phyloP scores from a whole-genome alignment of 2,797 vertebrate species.

The Selene dorsalis region DNA sequence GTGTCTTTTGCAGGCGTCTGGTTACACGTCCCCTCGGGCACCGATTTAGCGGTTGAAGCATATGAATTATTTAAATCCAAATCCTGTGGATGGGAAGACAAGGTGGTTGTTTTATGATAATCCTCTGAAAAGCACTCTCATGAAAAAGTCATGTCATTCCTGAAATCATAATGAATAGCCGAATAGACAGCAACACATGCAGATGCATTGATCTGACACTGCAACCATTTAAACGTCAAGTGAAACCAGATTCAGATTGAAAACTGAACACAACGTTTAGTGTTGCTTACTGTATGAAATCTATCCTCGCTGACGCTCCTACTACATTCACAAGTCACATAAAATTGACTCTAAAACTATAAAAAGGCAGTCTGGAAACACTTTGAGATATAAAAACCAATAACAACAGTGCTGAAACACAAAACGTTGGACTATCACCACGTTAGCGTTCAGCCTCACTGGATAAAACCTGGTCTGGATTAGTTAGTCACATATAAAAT shows the following conservation, averaged over 20 bases:
- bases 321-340: neutral
- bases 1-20: constrained; percentile 58
- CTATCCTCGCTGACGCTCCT: neutral
- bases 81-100: constrained; percentile 59
- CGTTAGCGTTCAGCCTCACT: too few relatives aligned
- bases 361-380: too few relatives aligned
- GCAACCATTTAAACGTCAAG: too few relatives aligned
- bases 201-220: neutral
- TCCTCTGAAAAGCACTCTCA: too few relatives aligned
- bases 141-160: neutral
- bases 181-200: neutral
- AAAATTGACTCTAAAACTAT: too few relatives aligned
- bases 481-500: too few relatives aligned
- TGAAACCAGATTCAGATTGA: neutral
- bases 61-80: constrained; percentile 75
- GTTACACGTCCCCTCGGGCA: constrained; percentile 54
- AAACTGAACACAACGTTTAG: neutral
- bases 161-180: neutral
- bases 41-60: constrained; percentile 59
- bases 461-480: too few relatives aligned
- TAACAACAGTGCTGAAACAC: too few relatives aligned
- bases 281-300: neutral
- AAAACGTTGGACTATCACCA: too few relatives aligned
- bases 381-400: too few relatives aligned
- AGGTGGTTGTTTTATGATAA: constrained; percentile 5